phyloP scores from a whole-genome alignment of 1,140 invertebrate genomes.

The Cherax quadricarinatus region DNA sequence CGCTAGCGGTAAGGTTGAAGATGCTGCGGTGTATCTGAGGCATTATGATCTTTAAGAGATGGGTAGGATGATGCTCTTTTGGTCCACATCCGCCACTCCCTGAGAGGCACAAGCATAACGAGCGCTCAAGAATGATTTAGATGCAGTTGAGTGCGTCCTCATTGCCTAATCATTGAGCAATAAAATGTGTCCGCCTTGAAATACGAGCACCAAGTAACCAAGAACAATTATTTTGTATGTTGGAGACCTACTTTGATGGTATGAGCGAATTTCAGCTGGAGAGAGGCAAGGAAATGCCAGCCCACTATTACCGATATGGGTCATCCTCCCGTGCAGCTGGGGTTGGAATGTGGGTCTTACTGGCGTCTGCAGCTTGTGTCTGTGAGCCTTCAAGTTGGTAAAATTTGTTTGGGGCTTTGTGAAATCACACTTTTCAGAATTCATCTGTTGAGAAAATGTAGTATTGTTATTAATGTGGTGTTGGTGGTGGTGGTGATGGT shows the following conservation, averaged over 20 bases:
- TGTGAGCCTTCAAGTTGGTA: not conserved
- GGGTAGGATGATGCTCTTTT: not conserved
- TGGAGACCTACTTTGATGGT: conserved; percentile 29
- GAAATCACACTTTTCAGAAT: conserved; percentile 50
- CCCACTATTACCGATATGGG: not conserved
- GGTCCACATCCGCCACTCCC: conserved; percentile 37
- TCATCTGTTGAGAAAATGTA: conserved; percentile 55
- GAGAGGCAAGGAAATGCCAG: conserved; percentile 7
- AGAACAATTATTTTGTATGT: conserved; percentile 55
- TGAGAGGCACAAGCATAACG: conserved; percentile 35
- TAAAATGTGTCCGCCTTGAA: conserved; percentile 55
- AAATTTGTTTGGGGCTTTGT: conserved; percentile 8
- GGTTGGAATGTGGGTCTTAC: not conserved
- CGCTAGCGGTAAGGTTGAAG: not conserved
- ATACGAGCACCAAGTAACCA: conserved; percentile 46
- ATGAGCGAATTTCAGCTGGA: conserved; percentile 39
- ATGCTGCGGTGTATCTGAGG: not conserved
- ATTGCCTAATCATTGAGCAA: conserved; percentile 58
- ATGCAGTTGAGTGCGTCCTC: conserved; percentile 49
- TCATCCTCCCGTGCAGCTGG: not conserved
- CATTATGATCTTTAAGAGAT: not conserved
- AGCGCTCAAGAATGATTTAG: conserved; percentile 56
- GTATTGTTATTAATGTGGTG: conserved; percentile 46
- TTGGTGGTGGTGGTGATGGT: not conserved
- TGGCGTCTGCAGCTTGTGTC: not conserved